Evolutionary conservation across 2,888 invertebrate genomes (phyloP).

Genomic region (Stegophylla sp.): DNA sequence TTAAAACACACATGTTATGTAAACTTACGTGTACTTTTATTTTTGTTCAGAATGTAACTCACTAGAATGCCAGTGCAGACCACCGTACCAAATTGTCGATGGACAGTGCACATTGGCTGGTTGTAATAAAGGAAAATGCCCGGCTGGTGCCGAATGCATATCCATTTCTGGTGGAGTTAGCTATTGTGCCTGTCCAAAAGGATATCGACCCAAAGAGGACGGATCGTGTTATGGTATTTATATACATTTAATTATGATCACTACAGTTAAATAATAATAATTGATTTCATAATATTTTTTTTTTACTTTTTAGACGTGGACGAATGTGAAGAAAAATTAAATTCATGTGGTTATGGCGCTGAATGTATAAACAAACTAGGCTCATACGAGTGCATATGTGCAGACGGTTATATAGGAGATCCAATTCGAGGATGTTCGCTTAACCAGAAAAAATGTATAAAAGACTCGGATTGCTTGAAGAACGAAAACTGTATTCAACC

Average conservation of each 20-base stretch:
- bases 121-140: slow-evolving; percentile 82
- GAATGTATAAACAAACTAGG: slow-evolving; percentile 83
- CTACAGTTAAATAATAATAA: no score
- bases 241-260: background rate
- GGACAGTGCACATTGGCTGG: slow-evolving; percentile 85
- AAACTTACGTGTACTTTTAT: slow-evolving; percentile 40
- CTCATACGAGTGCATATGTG: slow-evolving; percentile 81
- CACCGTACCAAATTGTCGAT: slow-evolving; percentile 83
- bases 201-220: slow-evolving; percentile 77
- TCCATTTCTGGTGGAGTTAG: slow-evolving; percentile 88
- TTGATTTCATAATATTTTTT: background rate
- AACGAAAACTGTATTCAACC: slow-evolving; percentile 92
- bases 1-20: background rate
- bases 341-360: slow-evolving; percentile 86
- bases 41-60: slow-evolving; percentile 73
- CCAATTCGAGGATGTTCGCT: slow-evolving; percentile 81
- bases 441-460: slow-evolving; percentile 81
- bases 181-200: slow-evolving; percentile 91
- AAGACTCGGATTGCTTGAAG: slow-evolving; percentile 81
- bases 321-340: slow-evolving; percentile 61
- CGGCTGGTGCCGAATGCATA: slow-evolving; percentile 87
- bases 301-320: slow-evolving; percentile 61
- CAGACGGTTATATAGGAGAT: slow-evolving; percentile 81
- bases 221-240: slow-evolving; percentile 77
- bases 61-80: slow-evolving; percentile 84